Base-by-base conservation (phyloP, 2,113 vertebrate genomes). In the Climacteris rufus region DNA sequence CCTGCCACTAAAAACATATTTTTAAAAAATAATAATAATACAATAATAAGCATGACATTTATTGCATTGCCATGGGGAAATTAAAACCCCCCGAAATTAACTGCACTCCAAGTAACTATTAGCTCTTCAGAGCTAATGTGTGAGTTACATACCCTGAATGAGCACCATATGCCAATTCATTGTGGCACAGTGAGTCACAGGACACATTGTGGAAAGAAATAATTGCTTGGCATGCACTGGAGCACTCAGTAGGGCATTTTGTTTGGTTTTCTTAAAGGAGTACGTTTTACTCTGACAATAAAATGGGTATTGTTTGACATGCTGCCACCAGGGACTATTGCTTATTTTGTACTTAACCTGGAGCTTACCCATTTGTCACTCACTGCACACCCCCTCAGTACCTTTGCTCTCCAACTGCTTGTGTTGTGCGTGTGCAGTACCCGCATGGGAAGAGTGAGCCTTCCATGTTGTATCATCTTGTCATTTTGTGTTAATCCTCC, bases 141-240 rank as follows among this genome's bases (percentile, higher is more conserved):
- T 88, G 92, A 96, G 92, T 93, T 94, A 52, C 7, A 70, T 90
- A 89, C 72, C 75, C 96, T 72, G 88, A 92, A 89, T 83, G 69
- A 95, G 72, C 85, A 95, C 85, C 90, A 71, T 94, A 90, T 92
- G 86, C 72, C 86, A 60, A 24, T 89, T 92, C 78, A 83, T 66
- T 94, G 88, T 93, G 90, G 90, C 88, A 60, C 90, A 75, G 83
- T 94, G 92, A 89, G 69, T 95, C 88, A 90, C 79, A 83, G 93
- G 85, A 74, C 64, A 50, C 76, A 49, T 17, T 89, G 71, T 78
- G 79, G 89, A 93, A 53, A 86, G 61, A 85, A 93, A 1, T 93
- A 89, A 94, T 90, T 95, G 81, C 83, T 90, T 96, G 87, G 84
- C 89, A 80, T 63, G 81, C 56, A 13, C 33, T 91, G 56, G 59